Base-by-base conservation (phyloP, 2,888 invertebrate genomes). In the Nyleta sp. region DNA sequence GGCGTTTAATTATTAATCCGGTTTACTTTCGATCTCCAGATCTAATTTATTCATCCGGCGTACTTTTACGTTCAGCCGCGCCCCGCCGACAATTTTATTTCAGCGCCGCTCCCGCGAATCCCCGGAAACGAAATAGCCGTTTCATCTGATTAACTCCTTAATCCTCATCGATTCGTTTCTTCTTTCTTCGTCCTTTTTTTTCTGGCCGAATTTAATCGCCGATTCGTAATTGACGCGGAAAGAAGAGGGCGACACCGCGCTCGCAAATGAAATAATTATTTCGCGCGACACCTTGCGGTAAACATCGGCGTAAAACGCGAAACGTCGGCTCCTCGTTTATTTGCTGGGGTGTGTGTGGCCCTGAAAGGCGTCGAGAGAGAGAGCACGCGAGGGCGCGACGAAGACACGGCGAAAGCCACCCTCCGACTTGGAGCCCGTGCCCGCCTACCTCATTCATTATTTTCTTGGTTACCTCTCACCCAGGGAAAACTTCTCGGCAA, bases 401-500 rank as follows among this genome's bases (percentile, higher is more conserved):
- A 11, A 2, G 40, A 24, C 22, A 4, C 13, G 50, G 65, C 72
- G 55, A 11, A 35, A 35, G n/a, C 8, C 7, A 18, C 70, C 73
- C 76, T 52, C 28, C 33, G 65, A 42, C n/a, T n/a, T n/a, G n/a
- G n/a, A n/a, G n/a, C n/a, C n/a, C 38, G 80, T 55, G 76, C 72
- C 67, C 71, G 77, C 78, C 82, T 67, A 82, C 81, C 85, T 86
- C 87, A 90, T 89, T 90, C 89, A 90, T 90, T 90, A 90, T 88
- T 90, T 89, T 89, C 88, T 88, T 88, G 88, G 89, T 88, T 88
- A 88, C 88, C 88, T 87, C 86, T 85, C 83, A 84, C 84, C 86
- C 83, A 78, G 86, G 85, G 84, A 88, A 89, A 90, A 89, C 87
- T 89, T 89, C 88, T 87, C 85, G 86, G 89, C 87, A 90, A 90